Percentiles rank a stretch among this genome's conserved stretches.
Evolutionary conservation across 2,797 vertebrate species (phyloP).

Genomic region (Coracias cyanogaster): DNA sequence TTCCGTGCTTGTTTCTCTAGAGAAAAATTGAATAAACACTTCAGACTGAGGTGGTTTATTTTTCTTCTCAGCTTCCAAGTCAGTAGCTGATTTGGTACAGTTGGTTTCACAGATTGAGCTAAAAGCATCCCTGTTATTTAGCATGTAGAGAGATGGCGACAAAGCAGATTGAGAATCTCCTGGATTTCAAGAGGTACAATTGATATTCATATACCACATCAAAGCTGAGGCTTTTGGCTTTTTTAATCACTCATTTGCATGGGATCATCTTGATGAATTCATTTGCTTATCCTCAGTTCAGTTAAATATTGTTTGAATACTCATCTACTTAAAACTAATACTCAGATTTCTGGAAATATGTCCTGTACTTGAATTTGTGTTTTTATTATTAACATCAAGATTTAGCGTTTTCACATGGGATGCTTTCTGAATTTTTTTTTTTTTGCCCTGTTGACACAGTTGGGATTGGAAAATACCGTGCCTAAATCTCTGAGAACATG

Average conservation of each 20-base stretch:
- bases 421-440: no score
- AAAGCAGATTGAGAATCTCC: neutral
- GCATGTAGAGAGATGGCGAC: neutral
- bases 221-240: neutral
- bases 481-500: no score
- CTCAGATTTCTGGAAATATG: neutral
- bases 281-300: neutral
- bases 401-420: no score
- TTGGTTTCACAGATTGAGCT: neutral
- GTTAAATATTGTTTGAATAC: neutral
- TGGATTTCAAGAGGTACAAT: neutral
- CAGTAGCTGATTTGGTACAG: neutral
- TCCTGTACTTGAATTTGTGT: neutral
- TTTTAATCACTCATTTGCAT: neutral
- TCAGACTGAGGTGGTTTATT: neutral
- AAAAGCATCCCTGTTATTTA: neutral
- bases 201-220: neutral
- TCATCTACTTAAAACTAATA: neutral
- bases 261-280: neutral
- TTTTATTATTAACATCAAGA: no score
- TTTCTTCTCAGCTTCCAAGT: neutral
- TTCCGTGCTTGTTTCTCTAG: neutral
- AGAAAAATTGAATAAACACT: neutral
- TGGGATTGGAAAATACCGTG: no score
- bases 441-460: no score